Evolutionary conservation across 1,140 invertebrate species (phyloP).

Genomic region (Zaprionus ghesquierei): DNA sequence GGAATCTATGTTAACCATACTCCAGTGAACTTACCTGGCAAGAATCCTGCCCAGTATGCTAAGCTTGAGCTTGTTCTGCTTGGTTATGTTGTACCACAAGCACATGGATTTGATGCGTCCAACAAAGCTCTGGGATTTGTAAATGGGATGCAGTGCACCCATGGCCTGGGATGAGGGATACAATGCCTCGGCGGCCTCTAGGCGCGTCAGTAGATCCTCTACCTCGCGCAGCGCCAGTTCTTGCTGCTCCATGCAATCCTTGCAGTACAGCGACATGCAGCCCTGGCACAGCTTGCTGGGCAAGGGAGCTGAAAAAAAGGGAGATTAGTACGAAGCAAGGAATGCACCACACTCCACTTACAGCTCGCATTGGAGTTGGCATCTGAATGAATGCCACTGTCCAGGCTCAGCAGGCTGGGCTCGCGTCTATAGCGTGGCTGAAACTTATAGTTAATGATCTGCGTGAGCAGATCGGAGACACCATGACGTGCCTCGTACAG

Average conservation of each 20-base stretch:
- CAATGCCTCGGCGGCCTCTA: conserved; percentile 90
- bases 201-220: conserved; percentile 86
- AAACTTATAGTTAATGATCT: conserved; percentile 89
- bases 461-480: conserved; percentile 87
- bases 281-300: conserved; percentile 76
- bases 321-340: not conserved
- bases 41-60: conserved; percentile 90
- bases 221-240: conserved; percentile 89
- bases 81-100: conserved; percentile 95
- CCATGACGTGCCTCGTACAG: conserved; percentile 88
- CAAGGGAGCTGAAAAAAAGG: conserved; percentile 48
- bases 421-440: conserved; percentile 62
- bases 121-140: conserved; percentile 87
- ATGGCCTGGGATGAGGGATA: conserved; percentile 94
- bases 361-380: conserved; percentile 77
- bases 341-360: conserved; percentile 28
- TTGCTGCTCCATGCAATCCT: conserved; percentile 87
- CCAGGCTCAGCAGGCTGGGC: conserved; percentile 62
- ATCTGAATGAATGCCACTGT: conserved; percentile 74
- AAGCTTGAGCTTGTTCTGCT: conserved; percentile 91
- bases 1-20: no score
- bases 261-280: conserved; percentile 89
- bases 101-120: conserved; percentile 90
- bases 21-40: conserved; percentile 81
- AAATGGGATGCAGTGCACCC: conserved; percentile 88